Evolutionary conservation across 2,888 invertebrate genomes (phyloP).

Genomic region (Opisthograptis luteolata): DNA sequence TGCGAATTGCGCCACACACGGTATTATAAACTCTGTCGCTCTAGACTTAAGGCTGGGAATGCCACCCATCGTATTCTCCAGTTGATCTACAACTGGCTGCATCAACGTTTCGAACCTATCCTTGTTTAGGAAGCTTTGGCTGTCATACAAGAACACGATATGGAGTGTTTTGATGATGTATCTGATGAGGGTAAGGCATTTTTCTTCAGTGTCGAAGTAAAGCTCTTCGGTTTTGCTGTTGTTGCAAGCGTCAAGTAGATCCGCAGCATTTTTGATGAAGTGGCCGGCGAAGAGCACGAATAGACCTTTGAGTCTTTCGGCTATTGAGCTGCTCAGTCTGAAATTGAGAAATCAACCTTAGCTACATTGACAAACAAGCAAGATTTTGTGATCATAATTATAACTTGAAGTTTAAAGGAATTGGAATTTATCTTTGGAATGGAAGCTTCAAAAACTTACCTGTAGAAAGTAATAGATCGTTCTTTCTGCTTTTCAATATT

Average conservation of each 20-base stretch:
- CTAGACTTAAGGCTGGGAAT: slow-evolving; percentile 85
- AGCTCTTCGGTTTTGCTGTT: slow-evolving; percentile 79
- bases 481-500: slow-evolving; percentile 85
- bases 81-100: slow-evolving; percentile 94
- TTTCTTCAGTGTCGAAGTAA: slow-evolving; percentile 81
- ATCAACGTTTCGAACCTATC: slow-evolving; percentile 93
- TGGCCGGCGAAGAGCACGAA: slow-evolving; percentile 96
- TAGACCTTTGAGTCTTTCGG: slow-evolving; percentile 92
- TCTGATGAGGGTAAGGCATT: slow-evolving; percentile 86
- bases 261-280: slow-evolving; percentile 91
- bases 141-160: slow-evolving; percentile 92
- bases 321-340: slow-evolving; percentile 90
- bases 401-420: no score
- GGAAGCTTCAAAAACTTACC: slow-evolving; percentile 64
- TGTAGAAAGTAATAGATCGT: slow-evolving; percentile 92
- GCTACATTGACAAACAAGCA: no score
- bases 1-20: slow-evolving; percentile 92
- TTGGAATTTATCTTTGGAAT: no score
- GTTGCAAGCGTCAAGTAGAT: slow-evolving; percentile 89
- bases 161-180: slow-evolving; percentile 90
- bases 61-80: slow-evolving; percentile 90
- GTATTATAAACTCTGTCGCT: slow-evolving; percentile 86
- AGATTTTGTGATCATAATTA: no score
- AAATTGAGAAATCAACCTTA: no score
- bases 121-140: slow-evolving; percentile 92